Conservation (phyloP, 2,888 invertebrate genomes). For the Aporophyla lueneburgensis region DNA sequence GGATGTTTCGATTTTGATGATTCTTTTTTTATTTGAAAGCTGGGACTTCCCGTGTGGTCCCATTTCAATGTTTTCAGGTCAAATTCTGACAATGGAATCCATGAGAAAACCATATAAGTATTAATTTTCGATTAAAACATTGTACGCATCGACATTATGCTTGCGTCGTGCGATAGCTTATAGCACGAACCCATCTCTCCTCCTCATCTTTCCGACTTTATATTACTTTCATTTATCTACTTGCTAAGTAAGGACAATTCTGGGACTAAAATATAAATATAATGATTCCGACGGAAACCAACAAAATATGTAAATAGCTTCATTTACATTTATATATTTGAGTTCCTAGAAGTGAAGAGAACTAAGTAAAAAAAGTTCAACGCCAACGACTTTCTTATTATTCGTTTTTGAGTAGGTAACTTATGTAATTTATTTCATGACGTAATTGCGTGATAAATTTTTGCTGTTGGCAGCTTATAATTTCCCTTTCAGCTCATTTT, state of each 20-base stretch:
- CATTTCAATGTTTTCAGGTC: too few species aligned
- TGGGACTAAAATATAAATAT: slow-evolving; percentile 40
- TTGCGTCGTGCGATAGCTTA: background rate
- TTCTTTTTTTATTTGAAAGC: too few species aligned
- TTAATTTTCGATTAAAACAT: background rate
- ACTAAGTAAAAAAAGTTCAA: background rate
- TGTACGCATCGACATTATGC: background rate
- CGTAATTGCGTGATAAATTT: background rate
- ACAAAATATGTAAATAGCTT: slow-evolving; percentile 47
- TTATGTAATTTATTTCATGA: background rate
- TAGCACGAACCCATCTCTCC: background rate
- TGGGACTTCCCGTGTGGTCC: too few species aligned
- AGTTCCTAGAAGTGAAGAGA: too few species aligned
- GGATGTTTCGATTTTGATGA: too few species aligned
- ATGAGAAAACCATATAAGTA: too few species aligned
- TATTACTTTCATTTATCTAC: slow-evolving; percentile 64
- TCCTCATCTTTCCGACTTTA: slow-evolving; percentile 52
- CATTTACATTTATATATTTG: slow-evolving; percentile 37
- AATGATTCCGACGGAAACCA: slow-evolving; percentile 13
- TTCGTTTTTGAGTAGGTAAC: background rate
- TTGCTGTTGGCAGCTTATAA: background rate
- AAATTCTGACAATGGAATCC: too few species aligned
- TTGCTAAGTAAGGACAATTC: slow-evolving; percentile 59
- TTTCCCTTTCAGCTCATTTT: background rate
- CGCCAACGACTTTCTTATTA: background rate